Conservation (phyloP, 2,888 invertebrate species). For the Platycheirus albimanus region DNA sequence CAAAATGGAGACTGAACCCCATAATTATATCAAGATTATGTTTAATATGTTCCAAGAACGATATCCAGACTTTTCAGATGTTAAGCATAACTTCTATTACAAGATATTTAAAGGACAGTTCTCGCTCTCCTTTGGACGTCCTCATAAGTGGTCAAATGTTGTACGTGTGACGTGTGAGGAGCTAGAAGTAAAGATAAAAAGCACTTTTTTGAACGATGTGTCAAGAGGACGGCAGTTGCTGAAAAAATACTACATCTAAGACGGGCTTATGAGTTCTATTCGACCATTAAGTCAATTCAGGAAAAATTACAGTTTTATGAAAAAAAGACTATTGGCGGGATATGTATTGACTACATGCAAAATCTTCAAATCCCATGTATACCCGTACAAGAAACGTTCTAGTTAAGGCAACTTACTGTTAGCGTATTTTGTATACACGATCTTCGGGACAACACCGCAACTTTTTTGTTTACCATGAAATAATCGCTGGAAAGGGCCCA, state of each 20-base stretch:
- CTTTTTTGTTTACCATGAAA: too few relatives aligned
- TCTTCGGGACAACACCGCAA: too few relatives aligned
- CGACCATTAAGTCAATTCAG: neutral
- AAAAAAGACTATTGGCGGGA: too few relatives aligned
- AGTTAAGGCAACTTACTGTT: too few relatives aligned
- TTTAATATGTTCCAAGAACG: constrained; percentile 9
- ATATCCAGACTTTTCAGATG: constrained; percentile 9
- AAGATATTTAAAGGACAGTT: neutral
- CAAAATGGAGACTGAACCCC: too few relatives aligned
- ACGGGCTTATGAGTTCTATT: neutral
- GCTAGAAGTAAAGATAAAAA: neutral
- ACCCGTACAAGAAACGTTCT: too few relatives aligned
- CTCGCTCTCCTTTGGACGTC: constrained; percentile 8
- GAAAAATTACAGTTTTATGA: neutral
- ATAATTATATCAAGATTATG: constrained; percentile 20
- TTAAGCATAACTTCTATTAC: constrained; percentile 1
- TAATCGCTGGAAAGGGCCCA: too few relatives aligned
- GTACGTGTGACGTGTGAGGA: neutral
- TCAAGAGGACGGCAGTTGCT: neutral
- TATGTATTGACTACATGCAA: too few relatives aligned
- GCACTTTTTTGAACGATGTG: neutral
- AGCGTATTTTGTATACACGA: too few relatives aligned
- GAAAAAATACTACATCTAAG: neutral
- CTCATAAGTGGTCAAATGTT: neutral
- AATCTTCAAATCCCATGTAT: too few relatives aligned